phyloP scores from a whole-genome alignment of 2,113 vertebrate species.

The Ictalurus punctatus region DNA sequence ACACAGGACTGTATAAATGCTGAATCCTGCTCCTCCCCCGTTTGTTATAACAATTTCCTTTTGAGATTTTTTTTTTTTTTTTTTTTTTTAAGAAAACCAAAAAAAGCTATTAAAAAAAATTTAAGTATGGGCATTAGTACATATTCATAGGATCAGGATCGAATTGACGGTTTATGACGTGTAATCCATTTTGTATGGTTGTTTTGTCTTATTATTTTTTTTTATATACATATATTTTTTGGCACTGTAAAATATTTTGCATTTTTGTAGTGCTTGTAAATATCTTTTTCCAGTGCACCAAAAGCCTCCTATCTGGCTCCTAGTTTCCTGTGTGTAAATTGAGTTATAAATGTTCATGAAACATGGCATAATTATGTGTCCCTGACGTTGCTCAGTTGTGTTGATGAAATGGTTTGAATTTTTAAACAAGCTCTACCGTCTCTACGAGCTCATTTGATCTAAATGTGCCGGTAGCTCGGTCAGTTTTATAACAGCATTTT shows the following conservation, averaged over 20 bases:
- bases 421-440: slow-evolving; percentile 10
- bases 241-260: slow-evolving; percentile 62
- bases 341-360: slow-evolving; percentile 44
- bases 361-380: slow-evolving; percentile 23
- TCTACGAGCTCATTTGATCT: not conserved
- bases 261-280: slow-evolving; percentile 64
- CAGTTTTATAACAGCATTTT: slow-evolving; percentile 1
- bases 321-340: slow-evolving; percentile 38
- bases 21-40: slow-evolving; percentile 15
- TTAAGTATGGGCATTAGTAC: slow-evolving; percentile 70
- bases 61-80: not conserved
- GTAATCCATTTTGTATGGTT: slow-evolving; percentile 60
- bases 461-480: not conserved
- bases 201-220: not conserved
- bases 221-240: slow-evolving; percentile 62
- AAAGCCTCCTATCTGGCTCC: slow-evolving; percentile 47
- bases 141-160: slow-evolving; percentile 73
- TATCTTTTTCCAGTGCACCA: slow-evolving; percentile 54
- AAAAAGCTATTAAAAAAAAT: slow-evolving; percentile 28
- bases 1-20: slow-evolving; percentile 61
- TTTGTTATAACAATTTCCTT: slow-evolving; percentile 36
- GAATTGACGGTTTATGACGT: slow-evolving; percentile 48
- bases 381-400: slow-evolving; percentile 13
- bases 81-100: slow-evolving; percentile 60
- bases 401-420: slow-evolving; percentile 21